Conservation (phyloP, 2,113 vertebrate species). For the Sapajus apella region DNA sequence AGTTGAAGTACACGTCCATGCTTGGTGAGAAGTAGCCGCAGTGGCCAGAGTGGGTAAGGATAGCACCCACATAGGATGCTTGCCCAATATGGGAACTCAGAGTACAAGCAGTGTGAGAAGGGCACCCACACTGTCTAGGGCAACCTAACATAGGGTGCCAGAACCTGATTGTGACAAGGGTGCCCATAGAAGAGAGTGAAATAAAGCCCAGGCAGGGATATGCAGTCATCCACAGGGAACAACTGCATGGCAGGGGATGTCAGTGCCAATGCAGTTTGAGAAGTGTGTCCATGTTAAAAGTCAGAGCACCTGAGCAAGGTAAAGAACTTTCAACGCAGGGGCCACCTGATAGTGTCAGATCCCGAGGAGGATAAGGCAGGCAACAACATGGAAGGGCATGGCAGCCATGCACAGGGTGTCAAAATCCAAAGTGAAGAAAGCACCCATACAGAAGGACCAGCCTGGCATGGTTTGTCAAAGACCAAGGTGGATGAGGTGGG, state of each 20-base stretch:
- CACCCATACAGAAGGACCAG: neutral
- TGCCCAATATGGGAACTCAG: neutral
- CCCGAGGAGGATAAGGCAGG: neutral
- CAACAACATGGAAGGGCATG: neutral
- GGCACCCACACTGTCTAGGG: neutral
- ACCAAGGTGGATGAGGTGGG: neutral
- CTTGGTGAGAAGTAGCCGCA: neutral
- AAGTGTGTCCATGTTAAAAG: neutral
- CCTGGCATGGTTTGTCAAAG: neutral
- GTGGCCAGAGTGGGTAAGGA: neutral
- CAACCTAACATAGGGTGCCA: neutral
- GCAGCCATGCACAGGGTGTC: neutral
- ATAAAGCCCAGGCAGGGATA: neutral
- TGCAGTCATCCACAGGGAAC: neutral
- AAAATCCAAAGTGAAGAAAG: conserved; percentile 15
- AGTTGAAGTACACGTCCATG: neutral
- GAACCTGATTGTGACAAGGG: neutral
- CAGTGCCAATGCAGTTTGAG: neutral
- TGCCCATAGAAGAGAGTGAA: neutral
- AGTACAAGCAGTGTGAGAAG: neutral
- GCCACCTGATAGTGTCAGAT: neutral
- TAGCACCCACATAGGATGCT: neutral
- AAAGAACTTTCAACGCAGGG: neutral
- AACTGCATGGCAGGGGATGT: neutral
- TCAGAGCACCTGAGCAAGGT: neutral